These are phyloP conservation scores for Thermophis baileyi DNA, from an alignment of 2,113 vertebrate species.

Conservation along the genomic window DNA sequence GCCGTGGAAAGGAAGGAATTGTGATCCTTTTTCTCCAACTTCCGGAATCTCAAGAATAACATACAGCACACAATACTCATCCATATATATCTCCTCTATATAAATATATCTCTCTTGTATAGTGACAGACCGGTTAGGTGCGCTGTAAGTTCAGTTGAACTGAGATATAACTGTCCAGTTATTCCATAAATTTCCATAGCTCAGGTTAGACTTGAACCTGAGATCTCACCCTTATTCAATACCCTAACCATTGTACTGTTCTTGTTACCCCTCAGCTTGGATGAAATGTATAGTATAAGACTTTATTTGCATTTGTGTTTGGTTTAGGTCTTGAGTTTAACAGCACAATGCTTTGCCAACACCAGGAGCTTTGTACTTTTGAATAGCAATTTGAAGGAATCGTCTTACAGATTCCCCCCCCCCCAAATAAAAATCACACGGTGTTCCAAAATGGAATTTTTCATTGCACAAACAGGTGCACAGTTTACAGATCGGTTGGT, in stretches of 20 bases:
- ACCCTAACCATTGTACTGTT: background rate
- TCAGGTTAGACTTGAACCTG: background rate
- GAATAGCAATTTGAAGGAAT: background rate
- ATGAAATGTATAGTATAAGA: background rate
- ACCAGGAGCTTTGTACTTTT: background rate
- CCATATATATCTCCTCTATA: background rate
- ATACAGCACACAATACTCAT: background rate
- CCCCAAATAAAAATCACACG: background rate
- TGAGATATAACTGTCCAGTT: background rate
- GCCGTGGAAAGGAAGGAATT: background rate
- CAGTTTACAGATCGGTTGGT: background rate
- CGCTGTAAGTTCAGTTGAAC: background rate
- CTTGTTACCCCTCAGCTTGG: background rate
- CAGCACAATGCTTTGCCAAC: background rate
- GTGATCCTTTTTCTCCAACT: background rate
- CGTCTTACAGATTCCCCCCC: background rate
- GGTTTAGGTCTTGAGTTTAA: background rate
- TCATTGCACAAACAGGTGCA: background rate
- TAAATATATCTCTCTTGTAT: background rate
- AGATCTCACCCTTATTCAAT: background rate
- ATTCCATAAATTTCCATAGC: background rate
- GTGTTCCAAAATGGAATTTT: background rate
- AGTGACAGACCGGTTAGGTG: background rate
- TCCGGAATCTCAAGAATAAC: background rate
- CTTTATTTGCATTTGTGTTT: background rate